These are phyloP conservation scores for Limnephilus rhombicus DNA, from an alignment of 2,888 invertebrate genomes.

Conservation along the genomic window DNA sequence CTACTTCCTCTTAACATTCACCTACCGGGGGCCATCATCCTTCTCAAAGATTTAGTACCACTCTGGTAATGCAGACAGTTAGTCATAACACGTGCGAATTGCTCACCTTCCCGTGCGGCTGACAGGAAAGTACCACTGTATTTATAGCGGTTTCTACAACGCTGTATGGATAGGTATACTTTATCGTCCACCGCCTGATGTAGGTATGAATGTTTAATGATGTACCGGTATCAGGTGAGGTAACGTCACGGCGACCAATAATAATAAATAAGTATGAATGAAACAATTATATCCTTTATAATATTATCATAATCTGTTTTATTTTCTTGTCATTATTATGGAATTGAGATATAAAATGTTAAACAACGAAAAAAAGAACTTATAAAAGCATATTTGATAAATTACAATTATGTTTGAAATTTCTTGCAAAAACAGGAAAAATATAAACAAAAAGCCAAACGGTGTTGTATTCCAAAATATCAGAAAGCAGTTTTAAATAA, in stretches of 20 bases:
- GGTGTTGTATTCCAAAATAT: not conserved
- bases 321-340: not conserved
- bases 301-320: not conserved
- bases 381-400: not conserved
- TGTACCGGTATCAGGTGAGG: not conserved
- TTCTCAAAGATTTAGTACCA: not conserved
- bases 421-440: too few species aligned
- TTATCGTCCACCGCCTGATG: not conserved
- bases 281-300: too few species aligned
- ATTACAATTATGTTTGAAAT: not conserved
- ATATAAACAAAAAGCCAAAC: not conserved
- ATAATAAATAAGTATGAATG: not conserved
- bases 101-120: not conserved
- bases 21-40: not conserved
- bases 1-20: not conserved
- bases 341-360: not conserved
- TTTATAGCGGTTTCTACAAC: not conserved
- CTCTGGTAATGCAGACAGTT: not conserved
- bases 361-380: not conserved
- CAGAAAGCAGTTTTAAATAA: too few species aligned
- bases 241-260: not conserved
- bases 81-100: not conserved
- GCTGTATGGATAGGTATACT: not conserved
- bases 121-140: not conserved
- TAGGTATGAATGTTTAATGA: not conserved